Conservation (phyloP, 2,888 invertebrate genomes). For the Nephrotoma flavescens region DNA sequence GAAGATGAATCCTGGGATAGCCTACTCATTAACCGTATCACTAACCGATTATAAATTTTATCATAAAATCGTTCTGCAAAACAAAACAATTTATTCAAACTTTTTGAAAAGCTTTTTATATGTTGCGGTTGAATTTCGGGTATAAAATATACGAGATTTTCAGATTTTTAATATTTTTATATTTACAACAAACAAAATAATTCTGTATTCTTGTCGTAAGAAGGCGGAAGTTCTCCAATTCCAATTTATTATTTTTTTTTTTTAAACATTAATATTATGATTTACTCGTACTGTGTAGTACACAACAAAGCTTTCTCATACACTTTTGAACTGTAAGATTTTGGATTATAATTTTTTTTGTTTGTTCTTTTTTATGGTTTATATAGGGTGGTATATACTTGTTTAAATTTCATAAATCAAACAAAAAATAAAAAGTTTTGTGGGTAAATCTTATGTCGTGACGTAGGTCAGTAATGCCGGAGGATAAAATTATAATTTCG, state of each 20-base stretch:
- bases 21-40: neutral
- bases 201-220: neutral
- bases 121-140: neutral
- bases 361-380: neutral
- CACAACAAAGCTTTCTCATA: neutral
- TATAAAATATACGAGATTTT: neutral
- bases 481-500: neutral
- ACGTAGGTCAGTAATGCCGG: neutral
- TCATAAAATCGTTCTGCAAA: neutral
- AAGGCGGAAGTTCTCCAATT: neutral
- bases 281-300: neutral
- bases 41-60: neutral
- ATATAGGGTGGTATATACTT: neutral
- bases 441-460: neutral
- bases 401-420: neutral
- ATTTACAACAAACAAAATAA: neutral
- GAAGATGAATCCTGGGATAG: no score
- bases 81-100: neutral
- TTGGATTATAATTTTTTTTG: neutral
- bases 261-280: neutral
- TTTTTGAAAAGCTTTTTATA: neutral
- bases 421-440: neutral
- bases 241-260: neutral
- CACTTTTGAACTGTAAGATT: neutral
- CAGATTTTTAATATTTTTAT: neutral